A percentile compares a stretch with the other conserved stretches of the same genome.
phyloP scores from a whole-genome alignment of 2,797 vertebrate genomes.

The Buphagus erythrorhynchus region DNA sequence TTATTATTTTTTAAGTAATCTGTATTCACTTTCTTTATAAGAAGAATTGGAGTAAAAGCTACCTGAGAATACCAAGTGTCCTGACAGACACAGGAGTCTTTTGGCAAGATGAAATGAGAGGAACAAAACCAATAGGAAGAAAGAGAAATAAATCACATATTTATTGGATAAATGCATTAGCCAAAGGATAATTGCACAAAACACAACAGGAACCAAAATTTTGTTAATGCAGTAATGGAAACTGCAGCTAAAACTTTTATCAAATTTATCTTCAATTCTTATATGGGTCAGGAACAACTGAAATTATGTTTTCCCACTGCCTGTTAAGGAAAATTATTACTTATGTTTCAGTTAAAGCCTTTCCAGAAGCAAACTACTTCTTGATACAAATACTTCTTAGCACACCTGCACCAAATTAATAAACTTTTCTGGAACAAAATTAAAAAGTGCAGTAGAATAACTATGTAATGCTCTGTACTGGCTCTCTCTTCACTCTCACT shows the following conservation, averaged over 20 bases:
- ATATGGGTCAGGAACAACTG: neutral
- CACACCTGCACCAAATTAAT: neutral
- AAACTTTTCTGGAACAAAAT: neutral
- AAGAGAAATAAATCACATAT: neutral
- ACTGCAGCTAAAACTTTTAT: neutral
- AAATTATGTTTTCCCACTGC: neutral
- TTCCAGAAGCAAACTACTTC: neutral
- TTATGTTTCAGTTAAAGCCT: neutral
- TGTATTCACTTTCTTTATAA: accelerated
- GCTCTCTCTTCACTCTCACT: neutral
- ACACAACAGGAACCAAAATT: neutral
- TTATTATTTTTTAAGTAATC: neutral
- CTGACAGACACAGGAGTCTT: neutral
- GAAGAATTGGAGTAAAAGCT: neutral
- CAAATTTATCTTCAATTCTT: neutral
- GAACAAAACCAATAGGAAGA: neutral
- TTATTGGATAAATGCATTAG: neutral
- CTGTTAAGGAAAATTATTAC: neutral
- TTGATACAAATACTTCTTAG: neutral
- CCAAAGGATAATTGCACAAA: neutral
- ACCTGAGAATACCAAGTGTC: neutral
- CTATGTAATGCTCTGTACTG: neutral
- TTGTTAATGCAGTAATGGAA: neutral
- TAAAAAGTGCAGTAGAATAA: neutral
- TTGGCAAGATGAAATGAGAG: neutral